phyloP scores from a whole-genome alignment of 2,113 vertebrate genomes.

The Eurypyga helias region DNA sequence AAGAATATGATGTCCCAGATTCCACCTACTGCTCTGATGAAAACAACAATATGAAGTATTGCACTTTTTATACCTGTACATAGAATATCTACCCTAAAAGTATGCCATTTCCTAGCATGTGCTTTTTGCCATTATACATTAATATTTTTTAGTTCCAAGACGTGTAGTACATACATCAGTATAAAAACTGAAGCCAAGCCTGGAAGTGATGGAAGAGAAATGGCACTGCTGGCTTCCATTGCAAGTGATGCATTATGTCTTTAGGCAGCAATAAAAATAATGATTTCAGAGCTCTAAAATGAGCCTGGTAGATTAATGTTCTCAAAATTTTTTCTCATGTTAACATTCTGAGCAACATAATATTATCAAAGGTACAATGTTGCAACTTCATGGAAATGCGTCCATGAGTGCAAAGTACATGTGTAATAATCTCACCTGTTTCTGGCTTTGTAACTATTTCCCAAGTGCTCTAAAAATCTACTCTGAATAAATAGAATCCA shows the following conservation, averaged over 20 bases:
- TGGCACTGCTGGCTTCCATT: background rate
- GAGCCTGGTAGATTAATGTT: conserved; percentile 40
- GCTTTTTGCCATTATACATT: background rate
- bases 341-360: conserved; percentile 4
- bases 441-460: background rate
- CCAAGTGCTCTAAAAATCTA: background rate
- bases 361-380: background rate
- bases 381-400: background rate
- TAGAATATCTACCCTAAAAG: background rate
- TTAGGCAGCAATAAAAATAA: conserved; percentile 69
- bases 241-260: conserved; percentile 43
- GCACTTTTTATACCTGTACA: background rate
- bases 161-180: conserved; percentile 12
- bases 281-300: conserved; percentile 55
- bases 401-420: background rate
- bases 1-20: background rate
- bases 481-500: background rate
- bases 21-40: background rate
- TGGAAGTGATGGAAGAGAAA: conserved; percentile 10
- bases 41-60: background rate
- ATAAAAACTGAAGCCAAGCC: conserved; percentile 23
- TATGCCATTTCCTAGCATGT: background rate
- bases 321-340: conserved; percentile 24
- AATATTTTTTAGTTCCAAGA: background rate
- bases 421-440: background rate